Evolutionary conservation across 2,113 vertebrate species (phyloP), one percentile per base, ranked within the genome.

Genomic region (Cephalophus harveyi): DNA sequence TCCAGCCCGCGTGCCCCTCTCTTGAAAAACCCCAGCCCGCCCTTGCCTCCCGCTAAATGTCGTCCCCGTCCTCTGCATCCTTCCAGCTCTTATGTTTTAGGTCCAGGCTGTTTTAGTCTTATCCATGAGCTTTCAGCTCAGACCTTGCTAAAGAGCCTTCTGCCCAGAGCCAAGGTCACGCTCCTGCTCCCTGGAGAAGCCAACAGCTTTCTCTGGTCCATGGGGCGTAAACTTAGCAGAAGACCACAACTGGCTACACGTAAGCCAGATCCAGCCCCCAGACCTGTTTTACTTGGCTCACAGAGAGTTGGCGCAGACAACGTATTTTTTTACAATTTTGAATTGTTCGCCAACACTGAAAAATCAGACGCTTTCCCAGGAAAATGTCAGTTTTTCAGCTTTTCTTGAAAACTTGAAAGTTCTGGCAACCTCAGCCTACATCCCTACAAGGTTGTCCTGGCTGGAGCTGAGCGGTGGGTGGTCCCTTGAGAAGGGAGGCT

Each of bases 321-420:
- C 30, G 27, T 16, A 27, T 64, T 92, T 74, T 82, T 82, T 83
- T 74, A 6, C 46, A 28, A 92, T n/a, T 59, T 57, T 64, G 40
- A 93, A 52, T 33, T 83, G 13, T n/a, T 85, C 79, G 83, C 94
- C 92, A 97, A 64, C 30, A 74, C 16, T 88, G 36, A 91, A 97
- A 91, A 96, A 59, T 95, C 96, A 85, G 67, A 96, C 46, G 78
- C 15, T 93, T 89, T 95, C 59, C 46, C 40, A 59, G n/a, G 46
- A 62, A 90, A 87, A 79, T 33, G 27, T 52, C 52, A 71, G 62
- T 94, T 87, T 92, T 94, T 85, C 64, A 91, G 87, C 55, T 95
- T 85, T 81, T 64, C 48, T 57, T 33, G 40, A 93, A 95, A 74
- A 43, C 54, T 64, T 67, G 27, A 46, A 83, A 74, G 92, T 60